Base-by-base conservation (phyloP, 2,113 vertebrate species). In the Chinchilla lanigera region DNA sequence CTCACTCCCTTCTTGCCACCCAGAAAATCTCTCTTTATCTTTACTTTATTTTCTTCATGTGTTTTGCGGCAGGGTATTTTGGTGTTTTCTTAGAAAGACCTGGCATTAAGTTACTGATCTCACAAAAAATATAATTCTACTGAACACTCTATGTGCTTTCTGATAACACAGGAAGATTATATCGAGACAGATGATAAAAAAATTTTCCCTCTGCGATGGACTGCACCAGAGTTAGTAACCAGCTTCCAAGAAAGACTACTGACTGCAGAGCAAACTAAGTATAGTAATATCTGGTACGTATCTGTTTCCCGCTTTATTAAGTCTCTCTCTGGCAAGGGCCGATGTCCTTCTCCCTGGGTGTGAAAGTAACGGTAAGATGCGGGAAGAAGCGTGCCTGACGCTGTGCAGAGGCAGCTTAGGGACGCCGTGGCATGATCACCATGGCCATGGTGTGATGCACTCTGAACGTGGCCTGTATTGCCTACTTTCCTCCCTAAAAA, bases 261-360 rank as follows among this genome's bases (percentile, higher is more conserved):
- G 93, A 99, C 99, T 63, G 98, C 99, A 98, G 99, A 99, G 84
- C 99, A 99, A 95, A 99, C 99, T 63, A 99, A 99, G 97, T 98
- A 99, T 94, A 99, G 99, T 96, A 99, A 99, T 96, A 99, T 99
- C 98, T 99, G 99, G 99, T 99, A 99, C 50, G 99, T 99, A 95
- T 52, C 12, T 4, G 19, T 22, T 58, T 93, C 33, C 52, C 14
- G 0, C 61, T 83, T n/a, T 47, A 1, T 14, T 67, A 30, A 67
- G 28, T 14, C 85, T 75, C 75, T 86, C 38, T 65, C n/a, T 92
- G n/a, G 17, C 78, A 19, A 67, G 77, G 82, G 44, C 69, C 71
- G 19, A 26, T 17, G 69, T 58, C 69, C 28, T 61, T 69, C n/a
- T 94, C 78, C 81, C 33, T 41, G 75, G 81, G 30, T 30, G 60